Evolutionary conservation across 2,113 vertebrate genomes (phyloP).

Genomic region (Pao palembangensis): DNA sequence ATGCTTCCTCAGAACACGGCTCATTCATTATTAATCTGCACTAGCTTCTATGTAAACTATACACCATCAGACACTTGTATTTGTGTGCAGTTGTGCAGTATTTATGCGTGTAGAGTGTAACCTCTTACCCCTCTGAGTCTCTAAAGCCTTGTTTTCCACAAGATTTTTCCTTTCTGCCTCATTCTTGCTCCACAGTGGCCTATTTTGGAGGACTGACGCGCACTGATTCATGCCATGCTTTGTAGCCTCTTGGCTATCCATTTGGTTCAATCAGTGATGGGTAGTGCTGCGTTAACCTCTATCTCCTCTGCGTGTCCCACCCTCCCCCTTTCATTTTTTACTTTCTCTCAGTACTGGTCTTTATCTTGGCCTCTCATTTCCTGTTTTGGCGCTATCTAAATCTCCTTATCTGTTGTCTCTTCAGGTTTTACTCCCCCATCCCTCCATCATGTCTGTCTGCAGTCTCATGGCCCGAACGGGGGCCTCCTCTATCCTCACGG

Average conservation of each 20-base stretch:
- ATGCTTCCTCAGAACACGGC: constrained; percentile 28
- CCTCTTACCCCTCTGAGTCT: constrained; percentile 25
- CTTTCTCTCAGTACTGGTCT: background rate
- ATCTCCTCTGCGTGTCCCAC: constrained; percentile 17
- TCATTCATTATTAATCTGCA: constrained; percentile 61
- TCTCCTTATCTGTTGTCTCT: constrained; percentile 17
- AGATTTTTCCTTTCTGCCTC: constrained; percentile 4
- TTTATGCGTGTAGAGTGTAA: constrained; percentile 48
- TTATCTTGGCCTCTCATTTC: constrained; percentile 12
- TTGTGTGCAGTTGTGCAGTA: constrained; percentile 32
- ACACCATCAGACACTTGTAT: constrained; percentile 6
- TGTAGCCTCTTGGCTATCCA: constrained; percentile 30
- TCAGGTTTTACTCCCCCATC: constrained; percentile 67
- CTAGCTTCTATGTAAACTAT: constrained; percentile 35
- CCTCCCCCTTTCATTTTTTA: background rate
- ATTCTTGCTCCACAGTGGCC: constrained; percentile 2
- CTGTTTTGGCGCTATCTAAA: constrained; percentile 1
- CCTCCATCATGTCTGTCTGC: constrained; percentile 72
- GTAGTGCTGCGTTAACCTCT: constrained; percentile 37
- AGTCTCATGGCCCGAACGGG: constrained; percentile 38
- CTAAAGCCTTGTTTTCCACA: constrained; percentile 22
- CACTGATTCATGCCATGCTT: constrained; percentile 46
- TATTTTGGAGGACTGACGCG: constrained; percentile 26
- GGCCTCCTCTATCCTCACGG: constrained; percentile 26
- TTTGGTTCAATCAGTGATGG: constrained; percentile 35